phyloP scores from a whole-genome alignment of 2,113 vertebrate genomes.

The Capricornis sumatraensis region DNA sequence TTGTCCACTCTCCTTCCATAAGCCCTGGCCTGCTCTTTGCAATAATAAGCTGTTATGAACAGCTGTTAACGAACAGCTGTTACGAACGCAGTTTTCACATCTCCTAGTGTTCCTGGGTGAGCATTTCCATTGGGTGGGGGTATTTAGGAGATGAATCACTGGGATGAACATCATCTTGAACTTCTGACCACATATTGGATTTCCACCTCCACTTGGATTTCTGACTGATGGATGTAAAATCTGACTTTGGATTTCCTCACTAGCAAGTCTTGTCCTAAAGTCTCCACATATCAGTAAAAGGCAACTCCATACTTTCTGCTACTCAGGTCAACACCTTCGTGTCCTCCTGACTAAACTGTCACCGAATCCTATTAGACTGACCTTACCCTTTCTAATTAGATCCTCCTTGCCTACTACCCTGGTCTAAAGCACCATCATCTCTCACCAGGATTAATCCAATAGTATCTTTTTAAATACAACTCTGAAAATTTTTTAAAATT shows the following conservation, averaged over 20 bases:
- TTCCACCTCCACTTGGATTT: neutral
- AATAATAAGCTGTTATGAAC: neutral
- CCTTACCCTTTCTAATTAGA: neutral
- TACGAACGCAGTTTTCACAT: neutral
- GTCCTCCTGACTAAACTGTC: neutral
- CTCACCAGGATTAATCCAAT: neutral
- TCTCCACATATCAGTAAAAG: neutral
- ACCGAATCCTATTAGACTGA: neutral
- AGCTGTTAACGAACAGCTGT: neutral
- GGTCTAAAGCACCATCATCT: neutral
- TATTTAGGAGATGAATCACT: neutral
- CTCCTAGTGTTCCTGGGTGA: fast-evolving
- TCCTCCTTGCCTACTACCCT: neutral
- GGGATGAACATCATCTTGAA: neutral
- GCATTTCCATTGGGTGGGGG: neutral
- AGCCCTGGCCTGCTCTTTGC: neutral
- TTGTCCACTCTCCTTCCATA: neutral
- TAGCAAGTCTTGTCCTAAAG: neutral
- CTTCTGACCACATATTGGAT: neutral
- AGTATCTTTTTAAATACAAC: neutral
- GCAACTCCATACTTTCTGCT: neutral
- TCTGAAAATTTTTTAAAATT: neutral
- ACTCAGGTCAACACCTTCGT: neutral
- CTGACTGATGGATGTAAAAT: neutral
- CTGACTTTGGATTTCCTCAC: neutral